phyloP scores from a whole-genome alignment of 2,113 vertebrate genomes.

The Spizaetus ornatus region DNA sequence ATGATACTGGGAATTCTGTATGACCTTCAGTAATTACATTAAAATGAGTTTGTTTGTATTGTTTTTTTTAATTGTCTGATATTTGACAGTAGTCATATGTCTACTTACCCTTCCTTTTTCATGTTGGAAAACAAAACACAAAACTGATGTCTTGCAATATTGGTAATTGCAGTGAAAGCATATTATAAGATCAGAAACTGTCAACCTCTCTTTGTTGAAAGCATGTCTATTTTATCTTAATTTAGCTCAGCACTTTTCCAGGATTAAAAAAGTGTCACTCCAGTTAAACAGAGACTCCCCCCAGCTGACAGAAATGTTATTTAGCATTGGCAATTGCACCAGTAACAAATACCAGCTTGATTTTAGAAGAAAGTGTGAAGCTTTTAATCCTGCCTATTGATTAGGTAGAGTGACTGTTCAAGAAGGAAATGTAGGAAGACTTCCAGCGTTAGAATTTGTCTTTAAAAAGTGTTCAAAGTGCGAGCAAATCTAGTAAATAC shows the following conservation, averaged over 20 bases:
- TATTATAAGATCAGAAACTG: not conserved
- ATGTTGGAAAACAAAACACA: not conserved
- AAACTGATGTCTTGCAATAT: not conserved
- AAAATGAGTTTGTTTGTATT: not conserved
- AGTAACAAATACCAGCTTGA: not conserved
- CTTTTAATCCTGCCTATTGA: not conserved
- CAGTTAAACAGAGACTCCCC: not conserved
- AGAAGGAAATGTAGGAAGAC: not conserved
- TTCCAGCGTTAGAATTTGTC: not conserved
- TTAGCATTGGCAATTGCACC: not conserved
- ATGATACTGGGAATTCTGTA: not conserved
- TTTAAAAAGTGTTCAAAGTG: not conserved
- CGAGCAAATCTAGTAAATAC: not conserved
- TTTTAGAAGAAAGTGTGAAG: not conserved
- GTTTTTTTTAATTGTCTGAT: not conserved
- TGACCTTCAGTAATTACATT: not conserved
- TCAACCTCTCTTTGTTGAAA: not conserved
- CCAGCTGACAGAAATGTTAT: not conserved
- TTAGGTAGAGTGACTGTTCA: not conserved
- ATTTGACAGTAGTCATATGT: not conserved
- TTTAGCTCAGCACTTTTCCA: not conserved
- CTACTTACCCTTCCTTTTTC: not conserved
- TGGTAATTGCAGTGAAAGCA: not conserved
- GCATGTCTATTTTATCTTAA: not conserved
- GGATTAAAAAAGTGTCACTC: not conserved